These are phyloP conservation scores for Pachyramphus minor DNA, from an alignment of 2,113 vertebrate species.

Conservation along the genomic window DNA sequence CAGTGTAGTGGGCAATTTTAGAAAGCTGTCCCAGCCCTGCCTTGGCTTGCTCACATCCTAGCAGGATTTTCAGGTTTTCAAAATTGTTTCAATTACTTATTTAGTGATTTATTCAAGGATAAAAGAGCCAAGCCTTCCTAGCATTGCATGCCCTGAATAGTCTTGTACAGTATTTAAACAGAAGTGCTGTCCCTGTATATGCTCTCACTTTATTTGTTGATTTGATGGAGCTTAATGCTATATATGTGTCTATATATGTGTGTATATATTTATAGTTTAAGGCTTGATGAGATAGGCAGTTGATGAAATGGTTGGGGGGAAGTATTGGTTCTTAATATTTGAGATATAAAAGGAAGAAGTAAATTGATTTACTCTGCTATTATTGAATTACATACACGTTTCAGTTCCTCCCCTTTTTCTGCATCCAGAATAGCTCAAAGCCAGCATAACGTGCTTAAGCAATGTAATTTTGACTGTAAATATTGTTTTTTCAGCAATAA, in stretches of 20 bases:
- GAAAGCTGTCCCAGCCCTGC: background rate
- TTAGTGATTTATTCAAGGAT: background rate
- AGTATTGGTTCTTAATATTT: background rate
- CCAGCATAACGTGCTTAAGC: background rate
- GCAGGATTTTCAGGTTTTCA: background rate
- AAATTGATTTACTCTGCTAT: background rate
- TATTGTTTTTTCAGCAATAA: background rate
- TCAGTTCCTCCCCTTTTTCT: background rate
- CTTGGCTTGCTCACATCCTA: background rate
- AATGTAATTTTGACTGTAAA: background rate
- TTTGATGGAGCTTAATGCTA: background rate
- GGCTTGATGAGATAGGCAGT: background rate
- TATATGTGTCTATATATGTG: background rate
- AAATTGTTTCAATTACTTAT: background rate
- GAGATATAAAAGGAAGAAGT: background rate
- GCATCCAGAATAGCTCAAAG: background rate
- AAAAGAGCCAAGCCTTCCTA: background rate
- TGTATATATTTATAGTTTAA: background rate
- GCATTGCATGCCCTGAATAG: background rate
- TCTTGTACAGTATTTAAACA: background rate
- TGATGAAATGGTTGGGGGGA: background rate
- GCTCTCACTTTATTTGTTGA: background rate
- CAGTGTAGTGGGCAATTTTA: background rate
- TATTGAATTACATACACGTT: background rate
- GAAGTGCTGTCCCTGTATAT: background rate